These are phyloP conservation scores for Oasisia sp. DNA, from an alignment of 2,888 invertebrate species.

Conservation along the genomic window DNA sequence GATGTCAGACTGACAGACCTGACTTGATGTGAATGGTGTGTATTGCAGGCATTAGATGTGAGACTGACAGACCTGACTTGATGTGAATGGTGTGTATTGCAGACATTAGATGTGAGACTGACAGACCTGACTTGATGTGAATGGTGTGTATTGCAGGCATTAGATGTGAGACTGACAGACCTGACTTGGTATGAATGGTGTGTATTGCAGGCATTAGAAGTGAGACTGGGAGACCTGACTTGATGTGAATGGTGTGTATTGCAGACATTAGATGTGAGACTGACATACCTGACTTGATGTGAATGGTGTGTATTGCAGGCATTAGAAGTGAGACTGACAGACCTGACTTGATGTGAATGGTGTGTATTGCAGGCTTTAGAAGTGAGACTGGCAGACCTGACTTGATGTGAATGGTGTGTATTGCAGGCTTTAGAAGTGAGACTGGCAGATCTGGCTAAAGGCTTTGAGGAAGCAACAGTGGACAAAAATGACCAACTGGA, in stretches of 20 bases:
- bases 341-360: background rate
- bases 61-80: no score
- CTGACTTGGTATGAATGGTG: no score
- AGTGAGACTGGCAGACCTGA: background rate
- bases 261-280: background rate
- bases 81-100: no score
- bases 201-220: no score
- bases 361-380: background rate
- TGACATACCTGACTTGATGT: no score
- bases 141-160: no score
- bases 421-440: constrained; percentile 57
- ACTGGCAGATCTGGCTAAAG: constrained; percentile 60
- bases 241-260: background rate
- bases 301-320: background rate
- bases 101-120: no score
- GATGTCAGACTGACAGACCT: no score
- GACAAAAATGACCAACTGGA: constrained; percentile 66
- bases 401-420: background rate
- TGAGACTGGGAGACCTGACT: background rate
- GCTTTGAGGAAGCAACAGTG: constrained; percentile 65
- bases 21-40: no score
- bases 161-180: no score
- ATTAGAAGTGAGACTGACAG: background rate
- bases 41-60: no score
- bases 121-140: no score